Conservation (phyloP, 1,140 invertebrate genomes). For the Lepidurus couesii region DNA sequence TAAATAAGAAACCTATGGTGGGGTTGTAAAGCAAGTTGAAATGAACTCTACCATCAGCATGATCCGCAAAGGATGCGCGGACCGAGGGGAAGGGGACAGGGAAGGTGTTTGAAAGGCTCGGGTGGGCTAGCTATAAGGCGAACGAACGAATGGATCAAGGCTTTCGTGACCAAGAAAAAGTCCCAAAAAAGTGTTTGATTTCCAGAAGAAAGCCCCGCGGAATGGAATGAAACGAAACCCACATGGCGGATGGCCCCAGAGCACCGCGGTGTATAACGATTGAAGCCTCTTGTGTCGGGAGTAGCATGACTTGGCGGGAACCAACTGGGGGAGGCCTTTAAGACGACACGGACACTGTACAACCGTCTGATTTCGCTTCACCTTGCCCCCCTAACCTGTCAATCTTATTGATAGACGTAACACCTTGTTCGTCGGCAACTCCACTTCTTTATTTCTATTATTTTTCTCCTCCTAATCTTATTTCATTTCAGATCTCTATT, state of each 20-base stretch:
- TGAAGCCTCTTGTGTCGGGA: background rate
- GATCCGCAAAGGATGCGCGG: too few species aligned
- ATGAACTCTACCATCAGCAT: too few species aligned
- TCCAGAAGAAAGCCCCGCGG: background rate
- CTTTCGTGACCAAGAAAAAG: too few species aligned
- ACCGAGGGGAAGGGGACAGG: too few species aligned
- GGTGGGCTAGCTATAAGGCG: too few species aligned
- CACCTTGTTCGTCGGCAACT: background rate
- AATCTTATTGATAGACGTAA: background rate
- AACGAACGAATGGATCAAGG: too few species aligned
- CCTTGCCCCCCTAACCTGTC: constrained; percentile 7
- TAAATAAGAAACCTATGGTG: too few species aligned
- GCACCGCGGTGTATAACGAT: background rate
- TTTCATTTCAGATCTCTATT: background rate
- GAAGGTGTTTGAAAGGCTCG: too few species aligned
- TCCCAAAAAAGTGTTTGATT: too few species aligned
- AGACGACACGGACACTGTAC: background rate
- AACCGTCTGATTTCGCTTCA: background rate
- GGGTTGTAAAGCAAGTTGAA: too few species aligned
- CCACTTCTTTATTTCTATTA: too few species aligned
- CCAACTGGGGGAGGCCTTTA: background rate
- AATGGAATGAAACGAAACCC: background rate
- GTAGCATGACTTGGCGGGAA: background rate
- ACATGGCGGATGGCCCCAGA: background rate
- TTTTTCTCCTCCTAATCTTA: too few species aligned